phyloP scores from a whole-genome alignment of 2,797 vertebrate genomes.

The Sarcoramphus papa region DNA sequence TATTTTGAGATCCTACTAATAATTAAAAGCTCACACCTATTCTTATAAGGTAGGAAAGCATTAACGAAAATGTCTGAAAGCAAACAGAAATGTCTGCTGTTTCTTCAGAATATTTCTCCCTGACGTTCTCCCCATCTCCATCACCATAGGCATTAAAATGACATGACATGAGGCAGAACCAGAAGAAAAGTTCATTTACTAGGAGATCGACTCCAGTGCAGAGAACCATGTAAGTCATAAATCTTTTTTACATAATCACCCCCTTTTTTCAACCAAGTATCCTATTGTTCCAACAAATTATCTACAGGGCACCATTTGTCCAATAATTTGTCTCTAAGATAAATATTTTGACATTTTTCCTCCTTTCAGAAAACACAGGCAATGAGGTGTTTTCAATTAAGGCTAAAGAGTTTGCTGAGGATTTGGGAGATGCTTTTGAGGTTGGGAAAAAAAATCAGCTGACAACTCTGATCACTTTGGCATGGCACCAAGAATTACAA shows the following conservation, averaged over 20 bases:
- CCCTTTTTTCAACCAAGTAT: neutral
- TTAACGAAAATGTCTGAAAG: neutral
- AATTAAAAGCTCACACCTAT: neutral
- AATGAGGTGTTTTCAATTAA: neutral
- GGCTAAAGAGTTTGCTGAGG: neutral
- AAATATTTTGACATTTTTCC: constrained; percentile 43
- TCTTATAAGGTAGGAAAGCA: neutral
- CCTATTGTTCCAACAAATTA: neutral
- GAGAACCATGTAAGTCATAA: neutral
- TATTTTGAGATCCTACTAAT: neutral
- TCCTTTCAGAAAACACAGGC: neutral
- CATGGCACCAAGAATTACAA: neutral
- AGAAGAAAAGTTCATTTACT: neutral
- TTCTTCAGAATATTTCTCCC: neutral
- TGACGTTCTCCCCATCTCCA: neutral
- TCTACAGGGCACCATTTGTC: neutral
- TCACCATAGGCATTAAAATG: neutral
- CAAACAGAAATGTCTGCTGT: neutral
- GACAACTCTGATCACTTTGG: neutral
- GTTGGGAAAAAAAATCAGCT: neutral
- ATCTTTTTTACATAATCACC: neutral
- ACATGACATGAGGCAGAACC: neutral
- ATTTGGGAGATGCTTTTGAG: neutral
- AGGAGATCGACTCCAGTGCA: neutral
- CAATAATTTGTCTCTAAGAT: constrained; percentile 15